Evolutionary conservation across 2,797 vertebrate genomes (phyloP), one percentile per base, ranked within the genome.

Genomic region (Champsocephalus gunnari): DNA sequence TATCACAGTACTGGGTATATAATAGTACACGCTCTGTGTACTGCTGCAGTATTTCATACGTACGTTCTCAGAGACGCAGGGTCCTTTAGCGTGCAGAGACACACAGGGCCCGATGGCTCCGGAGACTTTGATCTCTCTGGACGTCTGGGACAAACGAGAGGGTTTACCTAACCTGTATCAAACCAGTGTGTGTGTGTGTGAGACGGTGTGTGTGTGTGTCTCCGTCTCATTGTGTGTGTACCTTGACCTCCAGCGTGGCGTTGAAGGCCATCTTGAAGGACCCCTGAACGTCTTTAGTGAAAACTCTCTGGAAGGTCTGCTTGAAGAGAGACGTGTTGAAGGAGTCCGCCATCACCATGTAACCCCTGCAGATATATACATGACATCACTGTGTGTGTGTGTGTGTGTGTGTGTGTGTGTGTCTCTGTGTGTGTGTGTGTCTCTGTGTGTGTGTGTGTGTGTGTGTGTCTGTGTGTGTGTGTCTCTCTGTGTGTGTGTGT

Each of bases 291-390:
- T 97, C 97, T 91, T 98, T 99, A 88, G 90, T 97, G 68, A 99
- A 99, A 59, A 99, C 96, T 68, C 97, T 94, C 89, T 99, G 98
- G 93, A 99, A 99, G 38, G 98, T 99, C 94, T 99, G 98, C 89
- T 98, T 99, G 93, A 99, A 99, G 73, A 99, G 95, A 24, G 98
- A 99, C 1, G 98, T 99, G 81, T 99, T 99, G 93, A 99, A 99
- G 67, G 98, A 99, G 92, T 99, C 98, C 71, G 97, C 98, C 97
- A 99, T 99, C 73, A 98, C 96, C 88, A 99, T 96, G 90, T 99
- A 94, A 17, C 98, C 98, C 55, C 98, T 99, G 80, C 71, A 28
- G 28, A 28, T 28, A 28, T 28, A 28, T 28, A 28, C 28, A 28
- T 1, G 4, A 4, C 28, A 28, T 28, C 28, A 28, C 24, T 28